phyloP scores from a whole-genome alignment of 2,888 invertebrate species.

The Pseudoips prasinana region DNA sequence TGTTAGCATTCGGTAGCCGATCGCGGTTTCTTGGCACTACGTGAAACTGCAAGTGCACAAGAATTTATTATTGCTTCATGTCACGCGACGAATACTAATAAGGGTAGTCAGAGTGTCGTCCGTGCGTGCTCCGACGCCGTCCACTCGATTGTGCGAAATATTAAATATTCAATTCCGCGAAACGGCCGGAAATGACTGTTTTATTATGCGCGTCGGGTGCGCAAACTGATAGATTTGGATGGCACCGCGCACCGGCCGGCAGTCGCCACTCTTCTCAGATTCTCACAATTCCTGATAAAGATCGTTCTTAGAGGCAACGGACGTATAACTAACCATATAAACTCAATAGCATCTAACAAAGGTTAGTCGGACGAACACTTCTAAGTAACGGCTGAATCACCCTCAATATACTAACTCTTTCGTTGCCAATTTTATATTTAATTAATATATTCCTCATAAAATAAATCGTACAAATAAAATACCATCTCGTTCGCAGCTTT shows the following conservation, averaged over 20 bases:
- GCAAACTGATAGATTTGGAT: slow-evolving; percentile 69
- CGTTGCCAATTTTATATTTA: too few relatives aligned
- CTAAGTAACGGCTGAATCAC: slow-evolving; percentile 36
- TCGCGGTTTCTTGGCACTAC: slow-evolving; percentile 71
- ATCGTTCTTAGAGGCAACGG: slow-evolving; percentile 48
- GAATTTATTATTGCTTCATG: slow-evolving; percentile 70
- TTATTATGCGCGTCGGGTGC: slow-evolving; percentile 70
- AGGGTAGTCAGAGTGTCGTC: slow-evolving; percentile 47
- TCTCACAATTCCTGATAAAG: slow-evolving; percentile 55
- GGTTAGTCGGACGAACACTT: slow-evolving; percentile 33
- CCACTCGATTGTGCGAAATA: slow-evolving; percentile 58
- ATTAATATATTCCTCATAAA: too few relatives aligned
- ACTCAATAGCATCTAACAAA: slow-evolving; percentile 32
- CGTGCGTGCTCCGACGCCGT: slow-evolving; percentile 52
- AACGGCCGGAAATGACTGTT: slow-evolving; percentile 71
- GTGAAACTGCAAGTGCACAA: slow-evolving; percentile 79
- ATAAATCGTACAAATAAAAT: too few relatives aligned
- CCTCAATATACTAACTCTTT: too few relatives aligned
- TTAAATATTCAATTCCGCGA: slow-evolving; percentile 67
- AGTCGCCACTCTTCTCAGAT: slow-evolving; percentile 36
- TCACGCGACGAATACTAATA: slow-evolving; percentile 71
- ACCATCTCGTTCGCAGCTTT: too few relatives aligned
- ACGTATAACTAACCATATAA: slow-evolving; percentile 30
- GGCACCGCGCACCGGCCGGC: slow-evolving; percentile 43
- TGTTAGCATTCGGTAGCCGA: slow-evolving; percentile 72